phyloP scores from a whole-genome alignment of 92 coral and sea anemone genomes.

The Nematostella vectensis region DNA sequence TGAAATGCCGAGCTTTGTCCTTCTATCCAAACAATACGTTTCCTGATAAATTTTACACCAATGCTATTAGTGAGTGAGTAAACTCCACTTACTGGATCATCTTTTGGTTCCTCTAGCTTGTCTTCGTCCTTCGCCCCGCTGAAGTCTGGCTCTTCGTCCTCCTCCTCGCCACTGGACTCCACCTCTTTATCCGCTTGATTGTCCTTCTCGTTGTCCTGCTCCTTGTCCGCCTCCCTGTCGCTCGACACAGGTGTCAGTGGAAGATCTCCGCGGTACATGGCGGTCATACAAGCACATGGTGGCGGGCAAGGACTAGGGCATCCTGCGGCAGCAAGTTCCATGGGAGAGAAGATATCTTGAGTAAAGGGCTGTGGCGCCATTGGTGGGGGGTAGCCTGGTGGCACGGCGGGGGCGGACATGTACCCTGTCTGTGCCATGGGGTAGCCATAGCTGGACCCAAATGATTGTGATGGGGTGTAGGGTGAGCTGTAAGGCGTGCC shows the following conservation, averaged over 20 bases:
- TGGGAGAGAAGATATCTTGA: too few relatives aligned
- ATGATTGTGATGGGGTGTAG: neutral
- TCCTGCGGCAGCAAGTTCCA: neutral
- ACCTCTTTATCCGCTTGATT: constrained; percentile 7
- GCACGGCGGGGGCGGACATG: too few relatives aligned
- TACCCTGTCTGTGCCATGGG: too few relatives aligned
- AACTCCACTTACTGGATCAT: neutral
- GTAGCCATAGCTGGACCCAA: too few relatives aligned
- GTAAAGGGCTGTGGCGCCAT: too few relatives aligned
- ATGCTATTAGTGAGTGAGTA: too few relatives aligned
- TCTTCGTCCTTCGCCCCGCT: neutral
- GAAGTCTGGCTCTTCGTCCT: neutral
- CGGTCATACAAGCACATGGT: constrained; percentile 34
- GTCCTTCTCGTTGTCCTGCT: constrained; percentile 7
- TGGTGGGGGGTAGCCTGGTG: too few relatives aligned
- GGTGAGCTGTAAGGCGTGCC: neutral
- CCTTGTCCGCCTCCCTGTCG: neutral
- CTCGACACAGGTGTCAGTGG: neutral
- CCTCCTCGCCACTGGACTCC: constrained; percentile 5
- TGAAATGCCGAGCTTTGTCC: too few relatives aligned
- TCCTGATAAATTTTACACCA: too few relatives aligned
- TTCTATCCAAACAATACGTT: too few relatives aligned
- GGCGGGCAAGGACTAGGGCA: constrained; percentile 54
- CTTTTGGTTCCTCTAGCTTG: neutral
- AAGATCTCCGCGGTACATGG: constrained; percentile 11